Evolutionary conservation across 2,888 invertebrate species (phyloP), one percentile per base, ranked within the genome.

Genomic region (Oeneis ivallda): DNA sequence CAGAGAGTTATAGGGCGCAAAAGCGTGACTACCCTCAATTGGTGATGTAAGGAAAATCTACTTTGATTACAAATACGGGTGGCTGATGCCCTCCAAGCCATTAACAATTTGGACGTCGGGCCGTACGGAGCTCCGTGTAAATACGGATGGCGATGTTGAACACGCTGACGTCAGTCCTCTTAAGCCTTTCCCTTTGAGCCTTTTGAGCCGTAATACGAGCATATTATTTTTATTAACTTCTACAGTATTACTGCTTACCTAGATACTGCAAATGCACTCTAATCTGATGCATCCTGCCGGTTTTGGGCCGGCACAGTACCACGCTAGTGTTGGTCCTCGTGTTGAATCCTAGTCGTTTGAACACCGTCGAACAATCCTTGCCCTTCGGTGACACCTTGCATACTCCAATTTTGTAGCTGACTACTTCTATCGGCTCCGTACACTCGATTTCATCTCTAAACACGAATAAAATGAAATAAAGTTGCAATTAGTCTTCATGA

Each of bases 251-350:
- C 32, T 9, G 71, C 89, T 86, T 83, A 97, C 98, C 99, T 79
- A 99, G 93, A 87, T 96, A 99, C 89, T 99, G 99, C 70, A 99
- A 94, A 88, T 99, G 99, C 39, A 99, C 98, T 71, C 99, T 94
- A 76, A 99, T 99, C 92, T 99, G 99, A 86, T 99, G 99, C 96
- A 99, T 99, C 70, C 99, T 93, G 1, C 99, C 99, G 0, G 99
- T 99, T 80, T 96, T 95, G 0, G 99, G 99, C 80, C 96, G 95
- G 92, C 98, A 99, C 43, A 96, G 93, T 9, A 99, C 98, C 37
- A 99, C 96, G 80, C 99, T 99, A 0, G 97, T 96, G 79, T 95
- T 95, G 53, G 97, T 98, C 83, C 96, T 96, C 2, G 95, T 95
- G 87, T 98, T 97, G 90, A 93, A 98, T 39, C 97, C 97, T 62